These are phyloP conservation scores for Brachionus koreanus DNA, from an alignment of 1,140 invertebrate genomes.

Conservation along the genomic window DNA sequence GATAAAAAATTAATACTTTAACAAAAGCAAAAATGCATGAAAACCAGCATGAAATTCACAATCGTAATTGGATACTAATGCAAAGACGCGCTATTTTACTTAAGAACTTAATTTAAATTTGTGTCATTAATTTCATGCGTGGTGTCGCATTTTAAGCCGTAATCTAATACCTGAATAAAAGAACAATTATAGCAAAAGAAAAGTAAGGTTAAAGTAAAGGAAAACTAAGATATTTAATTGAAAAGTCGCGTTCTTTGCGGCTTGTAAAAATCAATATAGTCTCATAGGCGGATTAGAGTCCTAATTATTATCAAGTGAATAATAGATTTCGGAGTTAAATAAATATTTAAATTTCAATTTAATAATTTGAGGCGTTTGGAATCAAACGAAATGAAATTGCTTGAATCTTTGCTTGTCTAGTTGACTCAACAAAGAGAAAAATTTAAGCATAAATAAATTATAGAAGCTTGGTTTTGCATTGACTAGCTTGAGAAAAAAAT, in stretches of 20 bases:
- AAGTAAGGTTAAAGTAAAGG: neutral
- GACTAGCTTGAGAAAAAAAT: neutral
- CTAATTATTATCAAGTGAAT: neutral
- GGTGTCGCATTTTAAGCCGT: conserved; percentile 4
- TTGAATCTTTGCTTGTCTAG: neutral
- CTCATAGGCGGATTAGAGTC: neutral
- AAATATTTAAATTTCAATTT: conserved; percentile 37
- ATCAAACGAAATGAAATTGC: conserved; percentile 9
- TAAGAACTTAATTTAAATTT: conserved; percentile 17
- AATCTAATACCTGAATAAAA: conserved; percentile 2
- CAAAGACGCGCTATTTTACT: neutral
- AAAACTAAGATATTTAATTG: conserved; percentile 8
- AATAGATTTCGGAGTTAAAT: neutral
- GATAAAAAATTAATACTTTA: neutral
- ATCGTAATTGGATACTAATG: conserved; percentile 13
- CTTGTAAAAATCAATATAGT: neutral
- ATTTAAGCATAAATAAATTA: neutral
- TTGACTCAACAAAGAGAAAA: no score
- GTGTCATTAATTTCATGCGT: conserved; percentile 20
- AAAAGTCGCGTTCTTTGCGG: conserved; percentile 16
- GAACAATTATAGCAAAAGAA: neutral
- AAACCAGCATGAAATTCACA: conserved; percentile 24
- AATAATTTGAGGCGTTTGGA: neutral
- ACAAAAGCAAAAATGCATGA: neutral
- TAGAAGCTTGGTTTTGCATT: neutral